These are phyloP conservation scores for Heteropelma amictum DNA, from an alignment of 2,888 invertebrate species.

Conservation along the genomic window DNA sequence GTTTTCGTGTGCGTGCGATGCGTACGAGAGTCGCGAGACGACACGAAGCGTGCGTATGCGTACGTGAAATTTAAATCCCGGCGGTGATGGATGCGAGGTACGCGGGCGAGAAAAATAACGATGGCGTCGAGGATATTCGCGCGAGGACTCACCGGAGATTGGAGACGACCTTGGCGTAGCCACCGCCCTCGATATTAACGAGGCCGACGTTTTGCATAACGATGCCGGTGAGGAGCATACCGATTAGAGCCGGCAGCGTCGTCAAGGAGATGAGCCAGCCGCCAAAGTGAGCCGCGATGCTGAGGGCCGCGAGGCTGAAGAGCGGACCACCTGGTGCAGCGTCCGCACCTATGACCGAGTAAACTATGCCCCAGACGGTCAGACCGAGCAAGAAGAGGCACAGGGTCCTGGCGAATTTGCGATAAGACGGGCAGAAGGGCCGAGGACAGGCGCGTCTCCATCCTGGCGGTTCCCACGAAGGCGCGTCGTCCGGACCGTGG, in stretches of 20 bases:
- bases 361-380: conserved; percentile 87
- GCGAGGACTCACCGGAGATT: conserved; percentile 84
- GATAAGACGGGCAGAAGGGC: conserved; percentile 91
- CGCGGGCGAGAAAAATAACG: neutral
- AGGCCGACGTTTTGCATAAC: conserved; percentile 86
- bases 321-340: conserved; percentile 92
- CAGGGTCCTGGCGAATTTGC: conserved; percentile 88
- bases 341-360: conserved; percentile 86
- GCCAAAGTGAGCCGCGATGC: conserved; percentile 88
- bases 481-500: conserved; percentile 84
- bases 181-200: conserved; percentile 84
- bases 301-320: conserved; percentile 87
- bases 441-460: conserved; percentile 91
- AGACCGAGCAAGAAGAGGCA: conserved; percentile 86
- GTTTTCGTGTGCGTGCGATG: too few species aligned
- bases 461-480: conserved; percentile 90
- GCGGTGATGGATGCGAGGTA: too few species aligned
- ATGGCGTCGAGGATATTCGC: neutral
- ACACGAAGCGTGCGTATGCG: neutral
- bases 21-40: neutral
- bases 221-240: conserved; percentile 91
- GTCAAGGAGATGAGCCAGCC: conserved; percentile 90
- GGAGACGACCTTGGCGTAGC: conserved; percentile 83
- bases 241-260: conserved; percentile 90
- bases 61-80: neutral